Base-by-base conservation (phyloP, 2,888 invertebrate species). In the Ommatoiulus sabulosus region DNA sequence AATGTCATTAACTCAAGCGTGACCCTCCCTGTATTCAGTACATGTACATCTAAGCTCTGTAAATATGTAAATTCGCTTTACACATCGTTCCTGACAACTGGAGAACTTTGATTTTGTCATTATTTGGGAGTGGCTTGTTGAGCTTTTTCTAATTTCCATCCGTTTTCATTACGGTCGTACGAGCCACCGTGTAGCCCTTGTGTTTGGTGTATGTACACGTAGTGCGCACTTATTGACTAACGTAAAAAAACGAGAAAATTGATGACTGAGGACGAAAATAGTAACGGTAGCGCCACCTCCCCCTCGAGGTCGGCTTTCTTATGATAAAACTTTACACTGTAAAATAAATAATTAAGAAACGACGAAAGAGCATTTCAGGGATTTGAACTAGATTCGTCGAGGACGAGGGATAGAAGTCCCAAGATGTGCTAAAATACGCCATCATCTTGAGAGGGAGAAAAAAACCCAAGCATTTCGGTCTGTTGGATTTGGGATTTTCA, bases 191-290 rank as follows among this genome's bases (percentile, higher is more conserved):
- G 4, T 7, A 20, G 6, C 15, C 52, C 63, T 63, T 63, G 63
- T 63, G 63, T 57, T 57, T 17, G 17, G 63, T 20, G 63, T 63
- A 6, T 52, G 63, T 63, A 20, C 35, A 35, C 17, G n/a, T 12
- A 2, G 63, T 20, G 63, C 63, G 17, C 63, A 17, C 17, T 5
- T 63, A 63, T 63, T 63, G 20, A 63, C 63, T 63, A 20, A n/a
- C 63, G n/a, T 63, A 63, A 63, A 63, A 52, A 63, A 17, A 63
- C 15, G 63, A 20, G 63, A 63, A 63, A 63, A 63, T 63, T 63
- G 63, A 63, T 63, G 63, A 63, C 63, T 63, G n/a, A 63, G 63
- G 63, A 63, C 63, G 63, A 63, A 63, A 63, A 63, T 63, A 63
- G 63, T 63, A 17, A n/a, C 20, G 63, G 63, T 63, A 63, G 63